These are phyloP conservation scores for Columba janthina DNA, from an alignment of 2,113 vertebrate genomes.

Conservation along the genomic window DNA sequence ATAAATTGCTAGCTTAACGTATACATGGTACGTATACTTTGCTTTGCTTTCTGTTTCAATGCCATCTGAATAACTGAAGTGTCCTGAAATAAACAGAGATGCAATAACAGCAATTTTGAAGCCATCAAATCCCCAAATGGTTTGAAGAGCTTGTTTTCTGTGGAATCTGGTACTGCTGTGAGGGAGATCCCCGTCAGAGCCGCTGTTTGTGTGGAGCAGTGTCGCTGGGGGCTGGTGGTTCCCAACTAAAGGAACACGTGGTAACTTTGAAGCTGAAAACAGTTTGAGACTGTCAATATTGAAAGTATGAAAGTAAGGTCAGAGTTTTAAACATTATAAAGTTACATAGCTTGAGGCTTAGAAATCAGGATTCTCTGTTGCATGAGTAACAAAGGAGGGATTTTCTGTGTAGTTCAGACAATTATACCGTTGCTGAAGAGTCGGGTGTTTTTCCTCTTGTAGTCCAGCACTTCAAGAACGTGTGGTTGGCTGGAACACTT, in stretches of 20 bases:
- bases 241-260: background rate
- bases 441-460: background rate
- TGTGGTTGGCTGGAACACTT: constrained; percentile 35
- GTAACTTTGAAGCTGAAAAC: background rate
- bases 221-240: background rate
- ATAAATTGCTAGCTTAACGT: background rate
- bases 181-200: background rate
- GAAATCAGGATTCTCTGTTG: constrained; percentile 54
- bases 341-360: constrained; percentile 44
- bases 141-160: background rate
- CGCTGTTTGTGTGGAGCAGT: background rate
- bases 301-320: constrained; percentile 28
- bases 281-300: background rate
- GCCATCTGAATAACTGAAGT: background rate
- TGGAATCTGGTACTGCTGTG: background rate
- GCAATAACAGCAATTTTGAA: background rate
- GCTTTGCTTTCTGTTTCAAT: background rate
- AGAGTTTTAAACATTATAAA: constrained; percentile 28
- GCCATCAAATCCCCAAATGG: background rate
- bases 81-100: background rate
- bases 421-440: constrained; percentile 35
- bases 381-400: constrained; percentile 51
- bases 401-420: constrained; percentile 52
- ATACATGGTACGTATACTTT: background rate
- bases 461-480: constrained; percentile 47